Base-by-base conservation (phyloP, 1,140 invertebrate genomes). In the Drosophila erecta region DNA sequence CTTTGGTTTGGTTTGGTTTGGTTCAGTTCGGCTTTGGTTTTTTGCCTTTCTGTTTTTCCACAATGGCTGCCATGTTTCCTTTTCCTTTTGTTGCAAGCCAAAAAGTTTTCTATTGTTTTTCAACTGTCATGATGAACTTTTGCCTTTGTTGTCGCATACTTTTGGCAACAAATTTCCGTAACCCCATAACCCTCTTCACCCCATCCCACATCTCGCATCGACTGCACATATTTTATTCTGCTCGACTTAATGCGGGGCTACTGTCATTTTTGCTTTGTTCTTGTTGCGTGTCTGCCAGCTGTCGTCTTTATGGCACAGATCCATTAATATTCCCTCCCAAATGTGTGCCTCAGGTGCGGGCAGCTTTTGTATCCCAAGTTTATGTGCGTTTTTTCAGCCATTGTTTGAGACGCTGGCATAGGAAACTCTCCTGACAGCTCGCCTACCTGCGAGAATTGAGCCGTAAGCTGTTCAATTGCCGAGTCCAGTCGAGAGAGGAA, bases 51-150 rank as follows among this genome's bases (percentile, higher is more conserved):
- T 27, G 22, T 71, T 86, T 78, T 78, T 79, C 61, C 84, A 83
- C 71, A 87, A 85, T 85, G 81, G 81, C 81, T 55, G 69, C 69
- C 81, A 72, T 76, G 66, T 60, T 77, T 86, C 46, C 79, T 65
- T 77, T 80, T 79, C 58, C 70, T 87, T 89, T 89, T 89, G 79
- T 84, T 89, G 37, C 43, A 30, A 66, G 62, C 51, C 66, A 59
- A 71, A 79, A 81, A 81, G 74, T 89, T 79, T 73, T 67, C 84
- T 86, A 89, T 87, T 89, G 79, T 87, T 85, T 86, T 87, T 72
- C 75, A 73, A 56, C 80, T 89, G 79, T 89, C 84, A 79, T 78
- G 69, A 84, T 78, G 69, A 84, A 83, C 74, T 89, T 66, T 65
- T 66, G 65, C 76, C 85, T 84, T 89, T 89, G 76, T 89, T 89